These are phyloP conservation scores for Botrylloides violaceus DNA, from an alignment of 23 tunicate genomes.

Conservation along the genomic window DNA sequence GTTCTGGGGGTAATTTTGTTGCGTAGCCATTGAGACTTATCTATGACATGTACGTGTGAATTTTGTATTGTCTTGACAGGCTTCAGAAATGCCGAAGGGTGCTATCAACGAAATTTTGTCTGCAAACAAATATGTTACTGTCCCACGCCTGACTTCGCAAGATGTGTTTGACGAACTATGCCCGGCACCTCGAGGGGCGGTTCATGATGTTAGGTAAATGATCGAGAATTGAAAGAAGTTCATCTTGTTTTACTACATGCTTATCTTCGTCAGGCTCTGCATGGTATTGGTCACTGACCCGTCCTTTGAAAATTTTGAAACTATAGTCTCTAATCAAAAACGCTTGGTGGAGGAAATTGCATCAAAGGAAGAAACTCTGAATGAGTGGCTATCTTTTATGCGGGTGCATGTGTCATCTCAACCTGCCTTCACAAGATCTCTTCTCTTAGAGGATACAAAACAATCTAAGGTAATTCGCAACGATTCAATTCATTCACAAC, in stretches of 20 bases:
- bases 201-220: slow-evolving; percentile 11
- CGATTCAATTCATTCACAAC: not conserved
- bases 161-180: slow-evolving; percentile 79
- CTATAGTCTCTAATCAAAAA: slow-evolving; percentile 29
- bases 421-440: slow-evolving; percentile 45
- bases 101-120: slow-evolving; percentile 67
- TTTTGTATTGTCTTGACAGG: slow-evolving; percentile 22
- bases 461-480: slow-evolving; percentile 10
- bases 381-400: slow-evolving; percentile 68
- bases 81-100: slow-evolving; percentile 79
- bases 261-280: slow-evolving; percentile 13
- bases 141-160: slow-evolving; percentile 69
- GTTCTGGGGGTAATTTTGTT: slow-evolving; percentile 53
- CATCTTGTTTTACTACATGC: not conserved
- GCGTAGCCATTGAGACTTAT: not conserved
- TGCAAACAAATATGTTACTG: slow-evolving; percentile 45
- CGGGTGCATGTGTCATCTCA: slow-evolving; percentile 31
- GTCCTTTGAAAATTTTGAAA: not conserved
- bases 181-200: slow-evolving; percentile 31
- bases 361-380: slow-evolving; percentile 39
- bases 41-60: not conserved
- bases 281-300: slow-evolving; percentile 28
- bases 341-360: slow-evolving; percentile 33
- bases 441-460: not conserved
- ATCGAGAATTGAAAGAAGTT: too few species aligned